These are phyloP conservation scores for Tragelaphus imberbis DNA, from an alignment of 2,113 vertebrate genomes.

Conservation along the genomic window DNA sequence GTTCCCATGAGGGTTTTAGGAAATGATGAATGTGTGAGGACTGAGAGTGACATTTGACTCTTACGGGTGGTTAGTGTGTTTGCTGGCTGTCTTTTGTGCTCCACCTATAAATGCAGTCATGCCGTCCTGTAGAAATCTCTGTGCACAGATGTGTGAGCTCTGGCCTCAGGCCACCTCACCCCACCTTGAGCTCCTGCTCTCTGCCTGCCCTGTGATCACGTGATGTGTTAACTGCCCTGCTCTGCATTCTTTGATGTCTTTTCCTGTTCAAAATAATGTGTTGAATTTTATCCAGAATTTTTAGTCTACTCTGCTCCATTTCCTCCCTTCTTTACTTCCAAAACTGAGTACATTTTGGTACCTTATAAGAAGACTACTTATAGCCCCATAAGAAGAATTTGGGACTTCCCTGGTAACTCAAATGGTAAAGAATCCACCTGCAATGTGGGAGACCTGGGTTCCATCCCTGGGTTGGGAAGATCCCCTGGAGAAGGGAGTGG, in stretches of 20 bases:
- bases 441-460: not conserved
- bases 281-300: not conserved
- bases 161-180: not conserved
- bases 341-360: not conserved
- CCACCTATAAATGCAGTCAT: not conserved
- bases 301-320: not conserved
- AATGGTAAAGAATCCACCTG: not conserved
- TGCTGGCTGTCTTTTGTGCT: not conserved
- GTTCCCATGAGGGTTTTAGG: not conserved
- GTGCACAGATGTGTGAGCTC: not conserved
- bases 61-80: not conserved
- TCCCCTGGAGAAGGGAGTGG: not conserved
- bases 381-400: not conserved
- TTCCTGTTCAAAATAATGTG: not conserved
- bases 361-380: not conserved
- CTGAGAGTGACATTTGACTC: not conserved
- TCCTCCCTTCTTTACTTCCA: not conserved
- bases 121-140: not conserved
- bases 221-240: not conserved
- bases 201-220: fast-evolving
- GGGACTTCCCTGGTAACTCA: not conserved
- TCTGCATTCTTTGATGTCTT: not conserved
- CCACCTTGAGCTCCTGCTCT: not conserved
- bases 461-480: not conserved
- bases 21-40: fast-evolving